Evolutionary conservation across 2,113 vertebrate genomes (phyloP), one percentile per base, ranked within the genome.

Genomic region (Centrocercus urophasianus): DNA sequence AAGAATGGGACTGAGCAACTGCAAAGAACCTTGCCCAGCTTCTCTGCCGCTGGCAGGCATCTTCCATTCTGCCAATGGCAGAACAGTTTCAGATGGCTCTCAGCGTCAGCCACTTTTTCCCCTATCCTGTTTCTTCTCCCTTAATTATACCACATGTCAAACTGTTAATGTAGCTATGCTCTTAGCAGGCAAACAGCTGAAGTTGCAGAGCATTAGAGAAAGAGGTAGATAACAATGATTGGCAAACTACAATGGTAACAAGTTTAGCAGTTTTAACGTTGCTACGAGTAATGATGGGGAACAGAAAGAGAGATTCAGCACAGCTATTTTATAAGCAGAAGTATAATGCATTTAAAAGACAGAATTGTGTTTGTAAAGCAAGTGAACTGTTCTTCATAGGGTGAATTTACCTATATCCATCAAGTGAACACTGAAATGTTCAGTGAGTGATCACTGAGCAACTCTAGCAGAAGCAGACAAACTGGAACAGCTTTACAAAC

Each of bases 401-500:
- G 0, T 16, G 11, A 71, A 38, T 65, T 75, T 32, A 36, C 22
- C 0, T 0, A 19, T 38, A 85, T 34, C 13, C 47, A 74, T 74
- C 69, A 70, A 84, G 10, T 13, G 13, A 72, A 83, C 14, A 43
- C 0, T 60, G 56, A 71, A 71, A 70, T 4, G 13, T 66, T 19
- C 30, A 19, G 76, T 54, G 61, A 52, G n/a, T 20, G 48, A 34
- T 18, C 54, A 56, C 21, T 38, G 43, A 11, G 36, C 69, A 79
- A 57, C 38, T 57, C 64, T 80, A 27, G 43, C 12, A 92, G 21
- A 70, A 32, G 40, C 18, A 63, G n/a, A 66, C 42, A 77, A 74
- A 57, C 38, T 27, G 59, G 27, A 85, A 54, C 28, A 65, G 60
- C 13, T 32, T 52, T 40, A 77, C 13, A 22, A 77, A 25, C 38